A percentile compares a stretch with the other conserved stretches of the same genome.
Conservation (phyloP, 2,888 invertebrate genomes). For the Liopterus haemorrhoidalis region DNA sequence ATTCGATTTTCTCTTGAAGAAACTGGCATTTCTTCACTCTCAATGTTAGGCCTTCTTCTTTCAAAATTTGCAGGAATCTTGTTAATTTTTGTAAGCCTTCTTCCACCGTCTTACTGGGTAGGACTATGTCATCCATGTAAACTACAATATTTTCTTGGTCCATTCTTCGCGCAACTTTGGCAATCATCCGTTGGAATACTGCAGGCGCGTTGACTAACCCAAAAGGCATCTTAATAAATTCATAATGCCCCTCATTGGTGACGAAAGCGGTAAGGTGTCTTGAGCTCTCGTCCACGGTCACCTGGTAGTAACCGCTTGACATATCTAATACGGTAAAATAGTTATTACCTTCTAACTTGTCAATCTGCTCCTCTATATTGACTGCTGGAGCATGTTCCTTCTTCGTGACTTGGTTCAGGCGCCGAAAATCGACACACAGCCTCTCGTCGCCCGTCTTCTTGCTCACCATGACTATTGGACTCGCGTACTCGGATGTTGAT, state of each 20-base stretch:
- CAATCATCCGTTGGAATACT: conserved; percentile 27
- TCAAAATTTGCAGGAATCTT: conserved; percentile 8
- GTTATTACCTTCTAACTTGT: conserved; percentile 16
- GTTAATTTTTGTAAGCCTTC: conserved; percentile 19
- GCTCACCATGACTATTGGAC: too few species aligned
- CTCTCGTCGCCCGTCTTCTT: conserved; percentile 27
- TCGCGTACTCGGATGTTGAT: too few species aligned
- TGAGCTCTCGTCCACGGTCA: conserved; percentile 20
- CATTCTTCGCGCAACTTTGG: conserved; percentile 24
- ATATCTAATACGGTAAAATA: conserved; percentile 14
- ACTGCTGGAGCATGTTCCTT: conserved; percentile 22
- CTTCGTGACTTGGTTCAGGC: conserved; percentile 17
- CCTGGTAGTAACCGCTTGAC: conserved; percentile 20
- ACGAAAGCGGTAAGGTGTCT: conserved; percentile 24
- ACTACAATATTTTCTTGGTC: conserved; percentile 26
- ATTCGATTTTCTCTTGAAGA: too few species aligned
- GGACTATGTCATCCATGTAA: conserved; percentile 31
- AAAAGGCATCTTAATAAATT: conserved; percentile 26
- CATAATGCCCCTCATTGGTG: too few species aligned
- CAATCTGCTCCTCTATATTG: conserved; percentile 19
- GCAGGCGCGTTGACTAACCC: conserved; percentile 26
- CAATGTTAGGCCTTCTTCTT: conserved; percentile 26
- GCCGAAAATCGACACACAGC: conserved; percentile 25
- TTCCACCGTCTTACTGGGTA: conserved; percentile 27
- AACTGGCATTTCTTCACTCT: conserved; percentile 24